Conservation (phyloP, 2,888 invertebrate species). For the Lepetodrilus schrolli region DNA sequence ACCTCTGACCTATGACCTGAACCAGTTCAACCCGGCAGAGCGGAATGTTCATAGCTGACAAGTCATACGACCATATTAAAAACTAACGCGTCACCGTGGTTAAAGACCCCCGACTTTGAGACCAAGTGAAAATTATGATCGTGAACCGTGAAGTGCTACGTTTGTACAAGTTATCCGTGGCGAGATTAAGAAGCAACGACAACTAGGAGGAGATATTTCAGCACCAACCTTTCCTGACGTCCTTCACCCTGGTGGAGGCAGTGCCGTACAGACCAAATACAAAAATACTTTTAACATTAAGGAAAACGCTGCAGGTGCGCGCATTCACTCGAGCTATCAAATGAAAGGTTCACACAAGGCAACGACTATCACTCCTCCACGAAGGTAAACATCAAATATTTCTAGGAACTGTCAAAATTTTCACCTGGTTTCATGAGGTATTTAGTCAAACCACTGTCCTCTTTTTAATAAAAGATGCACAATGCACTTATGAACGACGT, state of each 20-base stretch:
- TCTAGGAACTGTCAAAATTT: constrained; percentile 2
- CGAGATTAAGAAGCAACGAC: neutral
- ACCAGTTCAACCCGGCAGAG: constrained; percentile 29
- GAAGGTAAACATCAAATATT: neutral
- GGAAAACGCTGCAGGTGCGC: neutral
- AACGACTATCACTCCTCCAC: neutral
- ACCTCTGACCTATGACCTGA: neutral
- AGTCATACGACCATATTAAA: constrained; percentile 25
- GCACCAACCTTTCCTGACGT: neutral
- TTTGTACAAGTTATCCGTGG: neutral
- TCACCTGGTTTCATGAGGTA: constrained; percentile 18
- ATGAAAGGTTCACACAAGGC: neutral
- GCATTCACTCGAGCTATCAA: too few species aligned
- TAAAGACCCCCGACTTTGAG: neutral
- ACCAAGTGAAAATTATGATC: constrained; percentile 20
- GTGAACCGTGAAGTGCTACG: neutral
- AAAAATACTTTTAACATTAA: constrained; percentile 1
- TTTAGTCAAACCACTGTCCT: neutral
- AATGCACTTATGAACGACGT: too few species aligned
- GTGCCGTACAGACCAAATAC: neutral
- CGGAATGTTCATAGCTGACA: constrained; percentile 29
- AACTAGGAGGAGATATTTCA: neutral
- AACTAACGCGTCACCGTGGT: neutral
- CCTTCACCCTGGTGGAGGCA: neutral
- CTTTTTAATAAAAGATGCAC: too few species aligned